Evolutionary conservation across 2,797 vertebrate genomes (phyloP), one percentile per base, ranked within the genome.

Genomic region (Peromyscus attwateri): DNA sequence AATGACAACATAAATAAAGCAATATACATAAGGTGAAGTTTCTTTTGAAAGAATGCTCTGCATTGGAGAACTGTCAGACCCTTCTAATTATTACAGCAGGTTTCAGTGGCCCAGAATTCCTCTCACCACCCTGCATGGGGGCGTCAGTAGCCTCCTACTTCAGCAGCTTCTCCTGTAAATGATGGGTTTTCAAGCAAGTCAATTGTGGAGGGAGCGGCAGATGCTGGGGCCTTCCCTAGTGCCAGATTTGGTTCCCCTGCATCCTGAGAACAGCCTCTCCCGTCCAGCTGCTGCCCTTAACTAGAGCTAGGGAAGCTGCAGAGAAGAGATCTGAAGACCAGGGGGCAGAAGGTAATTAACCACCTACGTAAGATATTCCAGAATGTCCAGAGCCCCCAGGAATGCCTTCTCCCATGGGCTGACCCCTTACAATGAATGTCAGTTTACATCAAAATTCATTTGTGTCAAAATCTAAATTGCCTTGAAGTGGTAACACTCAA

Each of bases 381-480:
- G 25, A 37, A 93, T 52, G 25, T 46, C 13, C 46, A 23, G 16
- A 73, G 79, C 75, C 64, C 16, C 37, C 82, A 73, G 37, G 64
- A 37, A 84, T 57, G 27, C 52, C 66, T 85, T 49, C 25, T 8
- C 2, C 11, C 43, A 12, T 3, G 37, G 27, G 8, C 52, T 82
- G 68, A 90, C 92, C 81, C 66, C 66, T 83, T 43, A 84, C 77
- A 87, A 31, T 73, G 49, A 70, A 82, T 40, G 25, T 37, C 43
- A 11, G 57, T 84, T 31, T 55, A 13, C 34, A n/a, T 57, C n/a
- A 88, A 73, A 87, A 31, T 55, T 60, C 7, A 91, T 89, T 85
- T 57, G 60, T 31, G 52, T 79, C 81, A 88, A 92, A 94, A 90
- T 82, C 68, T 75, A 87, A 85, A 89, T 84, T 94, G 29, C 81